phyloP scores from a whole-genome alignment of 2,113 vertebrate species.

The Syrrhaptes paradoxus region DNA sequence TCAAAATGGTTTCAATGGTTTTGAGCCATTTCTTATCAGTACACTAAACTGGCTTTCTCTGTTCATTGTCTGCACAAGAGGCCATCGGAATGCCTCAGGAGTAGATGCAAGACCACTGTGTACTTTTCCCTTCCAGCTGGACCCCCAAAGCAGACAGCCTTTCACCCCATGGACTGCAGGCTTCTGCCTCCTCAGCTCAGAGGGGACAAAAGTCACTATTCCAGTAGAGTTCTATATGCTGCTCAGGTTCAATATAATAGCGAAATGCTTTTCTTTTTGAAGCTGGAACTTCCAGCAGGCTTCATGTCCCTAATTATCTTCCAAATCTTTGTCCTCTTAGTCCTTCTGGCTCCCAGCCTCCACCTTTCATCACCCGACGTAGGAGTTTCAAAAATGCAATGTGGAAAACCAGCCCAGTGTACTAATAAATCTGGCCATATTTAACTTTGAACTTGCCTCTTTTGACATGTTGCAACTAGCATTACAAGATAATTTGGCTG shows the following conservation, averaged over 20 bases:
- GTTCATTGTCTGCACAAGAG: neutral
- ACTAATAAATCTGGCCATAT: neutral
- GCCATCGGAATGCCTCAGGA: rapidly evolving
- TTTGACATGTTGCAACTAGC: neutral
- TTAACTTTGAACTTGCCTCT: neutral
- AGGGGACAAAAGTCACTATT: neutral
- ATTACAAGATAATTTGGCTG: neutral
- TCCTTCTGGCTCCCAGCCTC: neutral
- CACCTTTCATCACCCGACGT: neutral
- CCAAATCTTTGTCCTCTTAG: neutral
- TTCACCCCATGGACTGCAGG: neutral
- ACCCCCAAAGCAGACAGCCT: neutral
- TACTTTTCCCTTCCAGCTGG: neutral
- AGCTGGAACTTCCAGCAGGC: neutral
- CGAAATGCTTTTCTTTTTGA: neutral
- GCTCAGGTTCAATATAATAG: neutral
- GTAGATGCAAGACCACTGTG: neutral
- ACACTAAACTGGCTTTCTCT: neutral
- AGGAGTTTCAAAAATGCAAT: neutral
- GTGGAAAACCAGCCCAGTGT: neutral
- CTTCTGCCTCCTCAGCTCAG: neutral
- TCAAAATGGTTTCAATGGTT: neutral
- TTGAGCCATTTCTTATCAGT: neutral
- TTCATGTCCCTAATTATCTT: neutral
- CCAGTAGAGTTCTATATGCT: neutral